Percentiles rank a stretch among this genome's conserved stretches.
These are phyloP conservation scores for Porites rus DNA, from an alignment of 92 coral and sea anemone species.

Conservation along the genomic window DNA sequence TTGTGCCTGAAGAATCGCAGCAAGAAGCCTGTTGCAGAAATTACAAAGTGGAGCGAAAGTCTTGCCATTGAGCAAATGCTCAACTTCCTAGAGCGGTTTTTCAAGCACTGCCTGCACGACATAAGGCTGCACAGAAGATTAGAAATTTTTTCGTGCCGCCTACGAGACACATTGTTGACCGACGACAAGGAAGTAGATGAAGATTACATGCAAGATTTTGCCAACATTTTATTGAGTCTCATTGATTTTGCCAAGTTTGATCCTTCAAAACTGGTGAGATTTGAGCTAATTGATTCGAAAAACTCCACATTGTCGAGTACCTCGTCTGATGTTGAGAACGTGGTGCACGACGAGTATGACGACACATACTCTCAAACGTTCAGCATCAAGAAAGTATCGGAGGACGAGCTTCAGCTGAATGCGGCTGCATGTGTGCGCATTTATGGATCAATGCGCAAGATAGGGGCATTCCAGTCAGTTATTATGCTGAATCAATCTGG, in stretches of 20 bases:
- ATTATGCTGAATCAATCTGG: not conserved
- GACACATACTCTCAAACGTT: conserved; percentile 5
- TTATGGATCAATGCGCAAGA: not conserved
- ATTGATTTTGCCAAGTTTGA: conserved; percentile 8
- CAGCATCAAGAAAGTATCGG: conserved; percentile 5
- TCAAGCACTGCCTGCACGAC: not conserved
- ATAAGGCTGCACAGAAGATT: not conserved
- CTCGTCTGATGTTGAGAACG: not conserved
- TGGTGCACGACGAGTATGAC: not conserved
- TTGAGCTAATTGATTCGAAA: not conserved
- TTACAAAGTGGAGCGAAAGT: conserved; percentile 5
- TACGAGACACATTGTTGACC: not conserved
- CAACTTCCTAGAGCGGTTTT: not conserved
- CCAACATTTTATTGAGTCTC: not conserved
- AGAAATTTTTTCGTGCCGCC: not conserved
- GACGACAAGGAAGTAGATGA: not conserved
- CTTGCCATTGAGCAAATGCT: not conserved
- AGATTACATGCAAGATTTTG: conserved; percentile 11
- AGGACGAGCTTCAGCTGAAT: not conserved
- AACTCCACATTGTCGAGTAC: not conserved
- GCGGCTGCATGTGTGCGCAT: conserved; percentile 1
- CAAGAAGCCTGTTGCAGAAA: not conserved
- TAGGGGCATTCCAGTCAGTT: conserved; percentile 1
- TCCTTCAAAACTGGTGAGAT: not conserved
- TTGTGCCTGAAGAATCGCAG: not conserved